Evolutionary conservation across 2,888 invertebrate genomes (phyloP), one percentile per base, ranked within the genome.

Genomic region (Endotricha flammealis): DNA sequence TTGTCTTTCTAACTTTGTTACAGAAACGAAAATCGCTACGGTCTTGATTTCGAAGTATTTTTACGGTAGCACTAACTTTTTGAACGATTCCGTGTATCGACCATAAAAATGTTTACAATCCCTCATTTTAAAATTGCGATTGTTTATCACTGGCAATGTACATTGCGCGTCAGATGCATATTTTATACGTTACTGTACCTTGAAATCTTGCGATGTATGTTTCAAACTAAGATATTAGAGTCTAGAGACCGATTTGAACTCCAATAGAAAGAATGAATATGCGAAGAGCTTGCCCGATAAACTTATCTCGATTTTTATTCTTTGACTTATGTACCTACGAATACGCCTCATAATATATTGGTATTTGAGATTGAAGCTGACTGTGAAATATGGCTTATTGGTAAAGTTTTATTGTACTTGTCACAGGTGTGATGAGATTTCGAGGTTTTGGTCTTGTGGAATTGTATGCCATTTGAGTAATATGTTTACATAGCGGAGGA

Each of bases 341-440:
- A 76, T 77, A 77, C 68, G 70, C 58, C 67, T 71, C 60, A 72
- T 82, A 78, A 80, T 81, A 78, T 82, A 85, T 82, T 74, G 81
- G 69, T 64, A 64, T 82, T 81, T 75, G 77, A 81, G 77, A 81
- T 81, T 73, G 74, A 79, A 80, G 73, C 70, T 60, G 76, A 77
- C 74, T 76, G 71, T 79, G 79, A 85, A 76, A 82, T 81, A 83
- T 77, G 62, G 78, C 73, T 76, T 82, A 83, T 83, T 82, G 83
- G 80, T 72, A 82, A 83, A 85, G 82, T 85, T 85, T 80, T 83
- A 83, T 83, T 80, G 76, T 75, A 58, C 68, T 66, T 74, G 78
- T 81, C 77, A 72, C 77, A 78, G 78, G 75, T 79, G 77, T 76
- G 67, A 71, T 64, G 61, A 69, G 69, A 57, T 58, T 62, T 53